Evolutionary conservation across 1,140 invertebrate genomes (phyloP), one percentile per base, ranked within the genome.

Genomic region (Bombus confusus): DNA sequence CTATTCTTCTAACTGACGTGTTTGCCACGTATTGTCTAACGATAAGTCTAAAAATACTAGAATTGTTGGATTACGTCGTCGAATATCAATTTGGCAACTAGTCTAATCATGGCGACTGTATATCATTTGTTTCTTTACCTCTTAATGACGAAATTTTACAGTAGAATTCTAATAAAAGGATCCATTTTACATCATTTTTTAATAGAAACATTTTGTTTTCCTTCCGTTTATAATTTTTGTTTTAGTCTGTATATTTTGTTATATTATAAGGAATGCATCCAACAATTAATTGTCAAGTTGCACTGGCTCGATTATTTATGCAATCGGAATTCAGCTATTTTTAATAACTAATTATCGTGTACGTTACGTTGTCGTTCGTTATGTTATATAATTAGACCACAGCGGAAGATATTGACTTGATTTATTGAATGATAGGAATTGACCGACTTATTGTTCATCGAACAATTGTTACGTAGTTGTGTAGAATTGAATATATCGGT

Each of bases 41-140:
- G 82, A 78, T 57, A 59, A 22, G 31, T 75, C 31, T n/a, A 76
- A 86, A 83, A 83, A 83, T 86, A 86, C 1, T 25, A 6, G 3
- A 59, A 15, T 28, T 34, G 4, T 83, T 83, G 64, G 72, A 75
- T 41, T n/a, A 66, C 66, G 1, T 31, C 39, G 52, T 52, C 39
- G 31, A 77, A 37, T 68, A 57, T 62, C 47, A 71, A 83, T 86
- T 83, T 86, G 80, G 64, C 84, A 86, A 9, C 83, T 68, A 75
- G n/a, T 75, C 43, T 3, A 47, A 66, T 68, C 31, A 59, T 52
- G 71, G 52, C 62, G 78, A 57, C 69, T 43, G 12, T 5, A 22
- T 85, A 79, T 62, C 71, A 81, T 31, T 72, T 6, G 68, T 52
- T 57, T 43, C 6, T 25, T 85, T 81, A 57, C 34, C 34, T 34